A percentile compares a stretch with the other conserved stretches of the same genome.
Evolutionary conservation across 2,113 vertebrate species (phyloP).

Genomic region (Perccottus glenii): DNA sequence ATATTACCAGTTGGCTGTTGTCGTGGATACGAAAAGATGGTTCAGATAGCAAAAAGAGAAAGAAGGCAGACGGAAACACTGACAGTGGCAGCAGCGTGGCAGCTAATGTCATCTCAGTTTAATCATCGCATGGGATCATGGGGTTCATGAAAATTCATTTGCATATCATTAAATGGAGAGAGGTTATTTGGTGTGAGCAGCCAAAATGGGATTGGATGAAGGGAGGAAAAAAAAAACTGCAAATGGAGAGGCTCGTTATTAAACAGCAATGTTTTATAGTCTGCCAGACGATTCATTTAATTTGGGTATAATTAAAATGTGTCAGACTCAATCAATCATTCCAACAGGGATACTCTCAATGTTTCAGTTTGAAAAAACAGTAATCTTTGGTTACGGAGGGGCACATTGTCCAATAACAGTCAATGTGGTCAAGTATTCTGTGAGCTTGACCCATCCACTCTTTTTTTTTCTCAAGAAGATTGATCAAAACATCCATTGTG

Average conservation of each 20-base stretch:
- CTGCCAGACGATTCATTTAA: constrained; percentile 78
- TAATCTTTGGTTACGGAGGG: constrained; percentile 61
- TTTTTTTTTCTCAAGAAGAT: constrained; percentile 43
- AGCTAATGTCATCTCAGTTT: constrained; percentile 81
- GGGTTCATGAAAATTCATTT: constrained; percentile 82
- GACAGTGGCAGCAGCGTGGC: constrained; percentile 68
- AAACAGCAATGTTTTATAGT: constrained; percentile 81
- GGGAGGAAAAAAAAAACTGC: constrained; percentile 44
- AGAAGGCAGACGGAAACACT: constrained; percentile 69
- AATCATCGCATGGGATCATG: constrained; percentile 79
- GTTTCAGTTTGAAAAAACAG: constrained; percentile 69
- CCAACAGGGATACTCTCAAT: constrained; percentile 71
- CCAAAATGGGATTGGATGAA: constrained; percentile 76
- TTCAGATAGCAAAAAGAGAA: constrained; percentile 52
- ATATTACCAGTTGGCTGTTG: constrained; percentile 71
- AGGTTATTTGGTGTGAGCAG: constrained; percentile 75
- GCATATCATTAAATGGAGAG: constrained; percentile 80
- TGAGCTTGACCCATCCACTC: constrained; percentile 52
- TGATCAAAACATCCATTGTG: constrained; percentile 45
- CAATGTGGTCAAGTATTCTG: constrained; percentile 49
- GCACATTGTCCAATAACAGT: constrained; percentile 69
- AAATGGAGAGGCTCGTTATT: constrained; percentile 73
- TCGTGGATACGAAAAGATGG: constrained; percentile 66
- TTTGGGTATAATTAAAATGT: constrained; percentile 79
- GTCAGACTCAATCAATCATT: constrained; percentile 80